Evolutionary conservation across 1,140 invertebrate species (phyloP).

Genomic region (Myzus persicae): DNA sequence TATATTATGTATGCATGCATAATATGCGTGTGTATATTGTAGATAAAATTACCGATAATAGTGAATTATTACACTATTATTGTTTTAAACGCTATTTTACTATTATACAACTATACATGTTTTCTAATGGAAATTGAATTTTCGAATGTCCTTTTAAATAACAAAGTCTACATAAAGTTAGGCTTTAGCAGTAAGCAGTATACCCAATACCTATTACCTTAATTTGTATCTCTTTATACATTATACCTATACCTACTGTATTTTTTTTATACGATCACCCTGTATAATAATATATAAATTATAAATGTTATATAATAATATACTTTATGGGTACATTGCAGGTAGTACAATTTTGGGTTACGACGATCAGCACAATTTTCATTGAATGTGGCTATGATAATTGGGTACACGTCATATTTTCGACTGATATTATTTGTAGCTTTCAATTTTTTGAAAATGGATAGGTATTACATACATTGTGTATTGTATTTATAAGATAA

Average conservation of each 20-base stretch:
- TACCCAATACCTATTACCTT: not conserved
- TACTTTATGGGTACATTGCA: too few relatives aligned
- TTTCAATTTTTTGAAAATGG: not conserved
- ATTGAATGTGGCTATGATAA: not conserved
- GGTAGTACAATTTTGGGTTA: not conserved
- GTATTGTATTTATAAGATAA: not conserved
- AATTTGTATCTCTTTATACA: not conserved
- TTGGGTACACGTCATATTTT: not conserved
- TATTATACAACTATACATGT: not conserved
- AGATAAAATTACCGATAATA: constrained; percentile 20
- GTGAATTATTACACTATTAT: constrained; percentile 14
- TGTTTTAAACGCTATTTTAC: not conserved
- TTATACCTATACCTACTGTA: too few relatives aligned
- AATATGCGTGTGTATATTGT: not conserved
- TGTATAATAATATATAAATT: too few relatives aligned
- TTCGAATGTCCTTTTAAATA: not conserved
- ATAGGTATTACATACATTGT: too few relatives aligned
- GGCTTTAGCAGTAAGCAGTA: not conserved
- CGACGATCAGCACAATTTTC: not conserved
- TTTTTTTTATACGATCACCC: too few relatives aligned
- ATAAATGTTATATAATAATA: too few relatives aligned
- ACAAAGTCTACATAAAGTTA: not conserved
- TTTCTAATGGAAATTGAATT: not conserved
- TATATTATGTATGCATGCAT: not conserved
- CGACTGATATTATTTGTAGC: not conserved